Percentiles rank a stretch among this genome's conserved stretches.
Evolutionary conservation across 2,113 vertebrate species (phyloP).

Genomic region (Sinocyclocheilus grahami): DNA sequence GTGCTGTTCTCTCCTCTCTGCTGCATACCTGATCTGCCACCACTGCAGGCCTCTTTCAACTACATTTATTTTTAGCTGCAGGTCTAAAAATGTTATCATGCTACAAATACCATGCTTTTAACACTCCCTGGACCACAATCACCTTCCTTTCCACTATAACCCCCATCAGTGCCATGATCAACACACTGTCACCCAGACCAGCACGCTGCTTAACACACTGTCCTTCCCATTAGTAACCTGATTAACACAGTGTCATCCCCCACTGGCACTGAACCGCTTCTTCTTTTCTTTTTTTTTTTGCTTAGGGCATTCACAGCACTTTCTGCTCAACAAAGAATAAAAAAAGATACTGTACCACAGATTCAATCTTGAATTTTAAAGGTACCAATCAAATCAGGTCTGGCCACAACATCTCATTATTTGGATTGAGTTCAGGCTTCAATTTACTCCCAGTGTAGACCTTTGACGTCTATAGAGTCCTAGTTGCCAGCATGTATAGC

Average conservation of each 20-base stretch:
- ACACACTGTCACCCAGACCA: neutral
- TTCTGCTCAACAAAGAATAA: too few relatives aligned
- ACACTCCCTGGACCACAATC: neutral
- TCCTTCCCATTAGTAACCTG: slow-evolving; percentile 4
- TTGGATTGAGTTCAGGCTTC: neutral
- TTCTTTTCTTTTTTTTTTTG: neutral
- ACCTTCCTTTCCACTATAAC: neutral
- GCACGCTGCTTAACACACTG: neutral
- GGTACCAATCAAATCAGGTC: neutral
- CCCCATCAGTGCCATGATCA: neutral
- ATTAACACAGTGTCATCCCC: neutral
- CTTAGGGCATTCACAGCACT: neutral
- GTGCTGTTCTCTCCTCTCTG: slow-evolving; percentile 34
- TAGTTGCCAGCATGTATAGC: slow-evolving; percentile 1
- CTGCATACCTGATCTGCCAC: slow-evolving; percentile 35
- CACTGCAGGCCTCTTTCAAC: slow-evolving; percentile 28
- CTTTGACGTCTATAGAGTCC: neutral
- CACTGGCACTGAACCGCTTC: neutral
- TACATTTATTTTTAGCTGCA: slow-evolving; percentile 38
- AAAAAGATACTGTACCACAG: too few relatives aligned
- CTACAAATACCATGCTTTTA: slow-evolving; percentile 3
- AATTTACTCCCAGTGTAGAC: neutral
- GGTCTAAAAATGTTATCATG: neutral
- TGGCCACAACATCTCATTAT: neutral
- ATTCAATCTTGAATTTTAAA: too few relatives aligned